Percentiles rank a stretch among this genome's conserved stretches.
Evolutionary conservation across 2,888 invertebrate species (phyloP).

Genomic region (Leucophenga montana): DNA sequence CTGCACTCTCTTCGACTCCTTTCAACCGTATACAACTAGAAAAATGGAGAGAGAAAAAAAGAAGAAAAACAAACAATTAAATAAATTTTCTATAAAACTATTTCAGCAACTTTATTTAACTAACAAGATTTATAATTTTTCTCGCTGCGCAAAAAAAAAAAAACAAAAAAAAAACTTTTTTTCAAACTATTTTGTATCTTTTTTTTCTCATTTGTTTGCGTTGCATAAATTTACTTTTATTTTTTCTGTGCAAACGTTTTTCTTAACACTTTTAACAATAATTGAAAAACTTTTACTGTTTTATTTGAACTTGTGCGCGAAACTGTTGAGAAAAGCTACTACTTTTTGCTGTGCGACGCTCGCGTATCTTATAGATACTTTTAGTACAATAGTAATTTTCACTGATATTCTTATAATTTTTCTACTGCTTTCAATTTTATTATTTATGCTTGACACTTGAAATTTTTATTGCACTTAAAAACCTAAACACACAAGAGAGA

Average conservation of each 20-base stretch:
- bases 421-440: conserved; percentile 28
- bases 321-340: not conserved
- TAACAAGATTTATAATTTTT: too few relatives aligned
- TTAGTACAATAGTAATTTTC: conserved; percentile 44
- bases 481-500: not conserved
- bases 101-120: too few relatives aligned
- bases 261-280: conserved; percentile 63
- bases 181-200: too few relatives aligned
- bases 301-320: conserved; percentile 56
- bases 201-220: too few relatives aligned
- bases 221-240: not conserved
- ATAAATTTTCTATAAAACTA: not conserved
- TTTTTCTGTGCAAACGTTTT: conserved; percentile 12
- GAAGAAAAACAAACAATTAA: not conserved
- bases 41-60: not conserved
- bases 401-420: conserved; percentile 39
- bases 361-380: too few relatives aligned
- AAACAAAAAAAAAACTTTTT: too few relatives aligned
- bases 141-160: too few relatives aligned
- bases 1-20: too few relatives aligned
- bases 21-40: too few relatives aligned
- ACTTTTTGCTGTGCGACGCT: conserved; percentile 40
- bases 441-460: too few relatives aligned
- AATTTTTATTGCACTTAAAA: too few relatives aligned
- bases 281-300: conserved; percentile 60